These are phyloP conservation scores for Ateles fusciceps DNA, from an alignment of 2,797 vertebrate species.

Conservation along the genomic window DNA sequence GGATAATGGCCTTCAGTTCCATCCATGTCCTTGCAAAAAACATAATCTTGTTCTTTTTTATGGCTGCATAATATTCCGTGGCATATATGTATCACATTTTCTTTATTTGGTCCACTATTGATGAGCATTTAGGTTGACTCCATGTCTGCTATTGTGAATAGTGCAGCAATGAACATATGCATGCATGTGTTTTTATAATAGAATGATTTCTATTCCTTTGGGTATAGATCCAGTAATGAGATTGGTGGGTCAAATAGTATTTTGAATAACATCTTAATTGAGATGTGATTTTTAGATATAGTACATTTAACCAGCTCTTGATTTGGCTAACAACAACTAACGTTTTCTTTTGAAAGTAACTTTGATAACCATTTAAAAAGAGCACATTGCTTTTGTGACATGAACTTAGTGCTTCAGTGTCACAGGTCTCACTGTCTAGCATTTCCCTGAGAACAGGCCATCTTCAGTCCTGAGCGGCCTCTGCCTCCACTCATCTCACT, in stretches of 20 bases:
- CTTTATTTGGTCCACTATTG: not conserved
- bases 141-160: not conserved
- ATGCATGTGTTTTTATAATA: not conserved
- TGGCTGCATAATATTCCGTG: not conserved
- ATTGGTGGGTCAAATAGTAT: not conserved
- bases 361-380: not conserved
- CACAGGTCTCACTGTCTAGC: accelerated
- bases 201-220: not conserved
- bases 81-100: not conserved
- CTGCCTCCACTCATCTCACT: accelerated
- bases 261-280: not conserved
- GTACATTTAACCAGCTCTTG: not conserved
- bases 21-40: not conserved
- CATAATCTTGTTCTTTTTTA: not conserved
- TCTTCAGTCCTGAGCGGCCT: too few species aligned
- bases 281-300: not conserved
- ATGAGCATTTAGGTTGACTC: not conserved
- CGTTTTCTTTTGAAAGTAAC: not conserved
- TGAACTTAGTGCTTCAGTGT: accelerated
- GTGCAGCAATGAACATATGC: not conserved
- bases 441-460: not conserved
- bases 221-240: not conserved
- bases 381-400: too few species aligned
- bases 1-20: not conserved
- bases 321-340: not conserved